A percentile compares a stretch with the other conserved stretches of the same genome.
Conservation (phyloP, 2,888 invertebrate genomes). For the Macaria liturata region DNA sequence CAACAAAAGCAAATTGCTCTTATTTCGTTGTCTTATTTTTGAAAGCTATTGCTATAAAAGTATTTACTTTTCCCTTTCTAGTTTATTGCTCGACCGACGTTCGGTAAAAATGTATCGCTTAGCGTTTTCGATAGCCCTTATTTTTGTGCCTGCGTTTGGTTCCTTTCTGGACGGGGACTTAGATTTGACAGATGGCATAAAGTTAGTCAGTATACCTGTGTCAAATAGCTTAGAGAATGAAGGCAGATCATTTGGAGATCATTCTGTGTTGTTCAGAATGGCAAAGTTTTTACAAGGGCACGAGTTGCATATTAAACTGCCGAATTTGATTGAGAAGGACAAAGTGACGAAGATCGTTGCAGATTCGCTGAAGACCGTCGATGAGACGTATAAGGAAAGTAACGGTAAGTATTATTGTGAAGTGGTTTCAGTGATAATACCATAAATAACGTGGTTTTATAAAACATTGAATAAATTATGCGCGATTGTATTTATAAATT, state of each 20-base stretch:
- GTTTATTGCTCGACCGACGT: slow-evolving; percentile 65
- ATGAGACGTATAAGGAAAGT: slow-evolving; percentile 69
- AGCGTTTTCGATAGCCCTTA: slow-evolving; percentile 44
- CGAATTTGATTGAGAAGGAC: slow-evolving; percentile 86
- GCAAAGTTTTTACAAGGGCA: slow-evolving; percentile 88
- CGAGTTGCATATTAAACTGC: slow-evolving; percentile 88
- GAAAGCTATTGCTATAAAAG: slow-evolving; percentile 76
- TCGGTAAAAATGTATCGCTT: slow-evolving; percentile 68
- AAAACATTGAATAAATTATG: too few relatives aligned
- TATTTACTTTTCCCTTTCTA: slow-evolving; percentile 60
- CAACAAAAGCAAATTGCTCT: slow-evolving; percentile 57
- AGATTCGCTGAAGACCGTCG: slow-evolving; percentile 77
- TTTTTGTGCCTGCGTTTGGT: slow-evolving; percentile 41
- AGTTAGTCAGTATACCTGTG: slow-evolving; percentile 80
- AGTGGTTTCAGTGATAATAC: slow-evolving; percentile 16
- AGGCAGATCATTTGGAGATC: slow-evolving; percentile 75
- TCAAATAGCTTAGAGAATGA: slow-evolving; percentile 76
- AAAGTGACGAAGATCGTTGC: slow-evolving; percentile 84
- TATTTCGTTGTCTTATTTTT: slow-evolving; percentile 66
- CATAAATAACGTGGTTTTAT: too few relatives aligned
- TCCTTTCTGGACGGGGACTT: slow-evolving; percentile 77
- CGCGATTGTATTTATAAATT: too few relatives aligned
- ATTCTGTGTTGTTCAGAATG: slow-evolving; percentile 81
- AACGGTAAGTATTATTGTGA: slow-evolving; percentile 68
- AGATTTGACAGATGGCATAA: slow-evolving; percentile 85